Base-by-base conservation (phyloP, 2,113 vertebrate genomes). In the Microcebus griseorufus region DNA sequence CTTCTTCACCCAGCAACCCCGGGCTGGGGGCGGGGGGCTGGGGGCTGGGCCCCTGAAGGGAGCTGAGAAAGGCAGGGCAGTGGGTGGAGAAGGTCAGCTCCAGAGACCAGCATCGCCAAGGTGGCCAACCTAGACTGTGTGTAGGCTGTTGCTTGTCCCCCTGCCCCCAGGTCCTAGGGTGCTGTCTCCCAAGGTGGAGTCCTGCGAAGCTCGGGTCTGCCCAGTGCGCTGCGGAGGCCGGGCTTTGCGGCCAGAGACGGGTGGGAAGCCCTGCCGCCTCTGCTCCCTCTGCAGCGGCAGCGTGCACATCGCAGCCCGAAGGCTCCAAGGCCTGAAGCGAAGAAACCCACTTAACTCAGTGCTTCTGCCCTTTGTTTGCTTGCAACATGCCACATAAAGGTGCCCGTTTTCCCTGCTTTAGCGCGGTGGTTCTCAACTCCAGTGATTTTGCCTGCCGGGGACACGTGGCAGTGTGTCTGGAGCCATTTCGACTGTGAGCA, bases 361-460 rank as follows among this genome's bases (percentile, higher is more conserved):
- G 27, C 17, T 11, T 67, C 48, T 4, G 20, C 12, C 32, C 29
- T 27, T 39, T 29, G 39, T 45, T 8, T 29, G 37, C 60, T 32
- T 25, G 45, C 25, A 51, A 2, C 27, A 6, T 20, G 2, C 3
- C 45, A 2, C 6, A 0, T 0, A 10, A 45, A 45, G 17, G 14
- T 45, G 27, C 25, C 22, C 55, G 2, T 58, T 58, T 58, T 58
- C 55, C 20, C 55, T 58, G 55, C 55, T 8, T 6, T 58, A 22
- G 55, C 7, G 6, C 55, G 22, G 20, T 58, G 55, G 55, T 58
- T 58, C 55, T 83, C 37, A 65, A 3, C 42, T 69, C 23, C 0
- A n/a, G 48, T 53, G 81, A 3, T 22, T 48, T 48, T 37, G 37
- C 78, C 48, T 37, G 32, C 20, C 6, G 23, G 20, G 65, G 51